Conservation (phyloP, 1,140 invertebrate species). For the Ostrea edulis region DNA sequence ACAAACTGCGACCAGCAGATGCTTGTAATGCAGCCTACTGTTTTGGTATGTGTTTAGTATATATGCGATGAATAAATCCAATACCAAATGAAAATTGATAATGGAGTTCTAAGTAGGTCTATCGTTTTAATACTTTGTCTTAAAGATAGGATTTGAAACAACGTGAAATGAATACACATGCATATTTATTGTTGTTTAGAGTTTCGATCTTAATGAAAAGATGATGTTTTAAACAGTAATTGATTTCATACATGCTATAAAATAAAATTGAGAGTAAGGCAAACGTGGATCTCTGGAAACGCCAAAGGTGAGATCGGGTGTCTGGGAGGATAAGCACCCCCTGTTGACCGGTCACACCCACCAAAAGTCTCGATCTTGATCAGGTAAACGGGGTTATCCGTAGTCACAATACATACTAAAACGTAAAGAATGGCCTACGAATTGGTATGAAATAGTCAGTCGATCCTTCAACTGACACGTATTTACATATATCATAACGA, state of each 20-base stretch:
- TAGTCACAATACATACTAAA: background rate
- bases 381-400: no score
- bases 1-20: background rate
- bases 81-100: no score
- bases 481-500: background rate
- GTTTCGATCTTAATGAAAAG: no score
- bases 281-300: background rate
- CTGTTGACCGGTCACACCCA: background rate
- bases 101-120: background rate
- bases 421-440: no score
- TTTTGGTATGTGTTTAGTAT: no score
- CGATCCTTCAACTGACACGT: no score
- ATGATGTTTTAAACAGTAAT: no score
- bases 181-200: background rate
- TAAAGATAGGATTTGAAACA: no score
- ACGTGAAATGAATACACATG: background rate
- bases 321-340: background rate
- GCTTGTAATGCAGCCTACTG: background rate
- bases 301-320: background rate
- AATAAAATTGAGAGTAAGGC: no score
- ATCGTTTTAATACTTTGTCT: background rate
- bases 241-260: no score
- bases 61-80: no score
- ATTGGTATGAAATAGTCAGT: no score
- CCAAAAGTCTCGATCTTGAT: background rate